Evolutionary conservation across 2,888 invertebrate species (phyloP).

Genomic region (Hypselothyrea guttata): DNA sequence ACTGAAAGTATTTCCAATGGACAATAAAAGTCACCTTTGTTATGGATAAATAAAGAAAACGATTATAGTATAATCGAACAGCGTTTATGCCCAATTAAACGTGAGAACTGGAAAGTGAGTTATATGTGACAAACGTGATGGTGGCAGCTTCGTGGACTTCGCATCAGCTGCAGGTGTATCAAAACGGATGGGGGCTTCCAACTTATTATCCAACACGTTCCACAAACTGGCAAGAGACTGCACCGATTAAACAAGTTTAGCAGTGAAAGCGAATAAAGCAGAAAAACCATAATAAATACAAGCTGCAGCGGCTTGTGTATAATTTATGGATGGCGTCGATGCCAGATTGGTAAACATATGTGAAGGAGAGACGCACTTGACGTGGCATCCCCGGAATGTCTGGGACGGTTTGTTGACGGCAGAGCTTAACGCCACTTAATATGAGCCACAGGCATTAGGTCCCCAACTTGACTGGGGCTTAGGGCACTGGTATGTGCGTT

Average conservation of each 20-base stretch:
- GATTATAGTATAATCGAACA: slow-evolving; percentile 55
- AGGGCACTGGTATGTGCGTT: slow-evolving; percentile 36
- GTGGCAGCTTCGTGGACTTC: slow-evolving; percentile 7
- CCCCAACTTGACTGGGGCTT: slow-evolving; percentile 59
- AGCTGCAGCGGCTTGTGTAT: slow-evolving; percentile 26
- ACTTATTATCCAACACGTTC: slow-evolving; percentile 27
- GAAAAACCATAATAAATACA: slow-evolving; percentile 4
- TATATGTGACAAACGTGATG: slow-evolving; percentile 36
- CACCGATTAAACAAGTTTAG: slow-evolving; percentile 3
- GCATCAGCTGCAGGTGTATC: slow-evolving; percentile 34
- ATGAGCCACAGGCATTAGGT: slow-evolving; percentile 58
- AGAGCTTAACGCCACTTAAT: slow-evolving; percentile 69
- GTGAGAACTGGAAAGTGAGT: slow-evolving; percentile 48
- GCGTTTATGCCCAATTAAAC: slow-evolving; percentile 68
- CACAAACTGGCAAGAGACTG: slow-evolving; percentile 7
- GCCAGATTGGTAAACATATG: slow-evolving; percentile 14
- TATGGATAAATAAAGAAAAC: slow-evolving; percentile 60
- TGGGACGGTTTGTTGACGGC: slow-evolving; percentile 49
- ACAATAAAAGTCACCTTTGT: slow-evolving; percentile 38
- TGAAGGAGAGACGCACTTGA: slow-evolving; percentile 7
- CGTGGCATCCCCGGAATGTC: not conserved
- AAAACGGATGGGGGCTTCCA: slow-evolving; percentile 15
- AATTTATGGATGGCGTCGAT: slow-evolving; percentile 45
- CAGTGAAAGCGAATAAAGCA: slow-evolving; percentile 6
- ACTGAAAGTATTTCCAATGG: slow-evolving; percentile 34